A percentile compares a stretch with the other conserved stretches of the same genome.
Evolutionary conservation across 2,888 invertebrate species (phyloP).

Genomic region (Ctena decussata): DNA sequence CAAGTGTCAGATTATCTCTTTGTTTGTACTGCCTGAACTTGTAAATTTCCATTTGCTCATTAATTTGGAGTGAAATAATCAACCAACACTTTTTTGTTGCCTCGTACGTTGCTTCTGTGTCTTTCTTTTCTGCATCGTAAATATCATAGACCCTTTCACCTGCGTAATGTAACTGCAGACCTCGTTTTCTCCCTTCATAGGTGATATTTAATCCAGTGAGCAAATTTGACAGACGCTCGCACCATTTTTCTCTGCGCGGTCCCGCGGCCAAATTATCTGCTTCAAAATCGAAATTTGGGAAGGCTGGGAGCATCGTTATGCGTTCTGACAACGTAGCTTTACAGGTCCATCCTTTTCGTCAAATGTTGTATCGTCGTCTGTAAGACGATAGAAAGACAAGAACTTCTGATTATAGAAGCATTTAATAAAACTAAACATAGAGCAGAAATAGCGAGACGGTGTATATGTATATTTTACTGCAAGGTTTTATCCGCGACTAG

Average conservation of each 20-base stretch:
- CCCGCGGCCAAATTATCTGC: conserved; percentile 47
- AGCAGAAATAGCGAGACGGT: too few species aligned
- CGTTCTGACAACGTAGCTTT: not conserved
- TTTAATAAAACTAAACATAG: too few species aligned
- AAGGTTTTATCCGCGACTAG: too few species aligned
- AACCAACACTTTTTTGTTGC: conserved; percentile 38
- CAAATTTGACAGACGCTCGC: conserved; percentile 33
- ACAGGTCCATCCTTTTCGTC: conserved; percentile 32
- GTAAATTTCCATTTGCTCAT: conserved; percentile 61
- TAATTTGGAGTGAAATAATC: conserved; percentile 54
- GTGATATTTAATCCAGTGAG: conserved; percentile 40
- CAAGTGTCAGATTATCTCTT: conserved; percentile 44
- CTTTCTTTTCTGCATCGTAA: conserved; percentile 45
- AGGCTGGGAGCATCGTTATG: conserved; percentile 18
- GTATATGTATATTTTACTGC: too few species aligned
- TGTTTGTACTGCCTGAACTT: conserved; percentile 58
- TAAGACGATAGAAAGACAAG: not conserved
- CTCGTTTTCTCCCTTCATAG: conserved; percentile 44
- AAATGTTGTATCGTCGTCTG: conserved; percentile 11
- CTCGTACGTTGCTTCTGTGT: conserved; percentile 23
- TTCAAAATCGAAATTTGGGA: conserved; percentile 47
- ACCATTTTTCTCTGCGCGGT: conserved; percentile 51
- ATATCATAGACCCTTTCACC: conserved; percentile 60
- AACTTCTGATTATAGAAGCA: too few species aligned
- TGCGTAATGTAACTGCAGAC: conserved; percentile 56